Percentiles rank a stretch among this genome's conserved stretches.
Conservation (phyloP, 2,888 invertebrate genomes). For the Meiosimyza platycephala region DNA sequence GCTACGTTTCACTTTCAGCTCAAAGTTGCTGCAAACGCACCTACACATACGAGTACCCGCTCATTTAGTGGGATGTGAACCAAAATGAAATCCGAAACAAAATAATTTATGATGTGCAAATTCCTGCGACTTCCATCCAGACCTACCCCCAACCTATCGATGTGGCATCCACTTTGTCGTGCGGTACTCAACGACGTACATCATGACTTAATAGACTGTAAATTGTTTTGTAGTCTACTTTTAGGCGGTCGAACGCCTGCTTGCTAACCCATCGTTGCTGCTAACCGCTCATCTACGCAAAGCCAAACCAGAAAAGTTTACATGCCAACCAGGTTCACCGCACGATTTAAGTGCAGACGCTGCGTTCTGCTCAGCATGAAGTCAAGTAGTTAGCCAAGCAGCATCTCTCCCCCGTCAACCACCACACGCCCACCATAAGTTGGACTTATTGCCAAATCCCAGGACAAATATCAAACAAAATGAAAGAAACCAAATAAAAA, state of each 20-base stretch:
- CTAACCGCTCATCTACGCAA: slow-evolving; percentile 13
- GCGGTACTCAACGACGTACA: slow-evolving; percentile 3
- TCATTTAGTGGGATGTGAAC: background rate
- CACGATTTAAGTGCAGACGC: slow-evolving; percentile 25
- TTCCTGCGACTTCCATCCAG: background rate
- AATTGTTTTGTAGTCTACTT: slow-evolving; percentile 26
- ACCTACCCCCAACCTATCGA: background rate
- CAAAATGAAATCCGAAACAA: background rate
- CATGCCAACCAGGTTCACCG: slow-evolving; percentile 21
- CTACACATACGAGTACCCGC: background rate
- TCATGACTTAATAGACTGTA: slow-evolving; percentile 28
- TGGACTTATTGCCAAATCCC: slow-evolving; percentile 25
- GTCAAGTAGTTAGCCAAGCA: background rate
- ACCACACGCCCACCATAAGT: slow-evolving; percentile 4
- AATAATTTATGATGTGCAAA: slow-evolving; percentile 22
- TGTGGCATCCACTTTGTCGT: background rate
- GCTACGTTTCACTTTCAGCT: background rate
- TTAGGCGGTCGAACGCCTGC: slow-evolving; percentile 8
- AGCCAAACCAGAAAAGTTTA: slow-evolving; percentile 18
- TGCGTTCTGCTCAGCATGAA: background rate
- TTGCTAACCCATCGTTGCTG: background rate
- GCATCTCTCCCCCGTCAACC: background rate
- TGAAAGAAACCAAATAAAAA: slow-evolving; percentile 1
- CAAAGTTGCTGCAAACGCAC: slow-evolving; percentile 2
- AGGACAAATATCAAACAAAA: background rate